Percentiles rank a stretch among this genome's conserved stretches.
Evolutionary conservation across 2,113 vertebrate genomes (phyloP).

Genomic region (Hemichromis elongatus): DNA sequence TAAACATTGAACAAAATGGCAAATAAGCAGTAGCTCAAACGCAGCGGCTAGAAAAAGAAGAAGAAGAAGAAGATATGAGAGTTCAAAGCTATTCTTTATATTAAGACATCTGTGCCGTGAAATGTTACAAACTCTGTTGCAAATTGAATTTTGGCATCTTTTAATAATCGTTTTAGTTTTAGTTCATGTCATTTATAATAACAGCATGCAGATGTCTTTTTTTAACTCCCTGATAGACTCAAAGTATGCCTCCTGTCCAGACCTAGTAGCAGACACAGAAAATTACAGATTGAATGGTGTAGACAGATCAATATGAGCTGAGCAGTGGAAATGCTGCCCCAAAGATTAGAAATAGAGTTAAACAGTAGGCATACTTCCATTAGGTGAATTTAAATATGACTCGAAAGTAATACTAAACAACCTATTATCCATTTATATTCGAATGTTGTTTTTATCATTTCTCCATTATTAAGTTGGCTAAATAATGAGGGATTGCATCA

Average conservation of each 20-base stretch:
- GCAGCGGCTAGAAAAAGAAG: not conserved
- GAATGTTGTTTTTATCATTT: not conserved
- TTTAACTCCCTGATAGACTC: not conserved
- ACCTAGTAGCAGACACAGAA: not conserved
- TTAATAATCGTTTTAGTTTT: not conserved
- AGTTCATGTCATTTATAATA: not conserved
- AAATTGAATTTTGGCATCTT: not conserved
- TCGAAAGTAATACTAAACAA: not conserved
- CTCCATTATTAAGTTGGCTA: not conserved
- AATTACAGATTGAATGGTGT: not conserved
- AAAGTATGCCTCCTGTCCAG: not conserved
- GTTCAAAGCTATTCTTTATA: not conserved
- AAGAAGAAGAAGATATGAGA: not conserved
- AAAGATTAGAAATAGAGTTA: not conserved
- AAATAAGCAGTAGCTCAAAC: not conserved
- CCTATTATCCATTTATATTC: not conserved
- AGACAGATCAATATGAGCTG: not conserved
- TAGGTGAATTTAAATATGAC: not conserved
- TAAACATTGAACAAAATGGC: not conserved
- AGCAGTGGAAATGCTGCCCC: not conserved
- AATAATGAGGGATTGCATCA: not conserved
- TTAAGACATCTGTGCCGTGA: not conserved
- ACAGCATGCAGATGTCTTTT: not conserved
- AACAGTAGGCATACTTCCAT: not conserved
- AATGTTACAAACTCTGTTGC: not conserved